Base-by-base conservation (phyloP, 2,888 invertebrate species). In the Acanthosoma haemorrhoidale region DNA sequence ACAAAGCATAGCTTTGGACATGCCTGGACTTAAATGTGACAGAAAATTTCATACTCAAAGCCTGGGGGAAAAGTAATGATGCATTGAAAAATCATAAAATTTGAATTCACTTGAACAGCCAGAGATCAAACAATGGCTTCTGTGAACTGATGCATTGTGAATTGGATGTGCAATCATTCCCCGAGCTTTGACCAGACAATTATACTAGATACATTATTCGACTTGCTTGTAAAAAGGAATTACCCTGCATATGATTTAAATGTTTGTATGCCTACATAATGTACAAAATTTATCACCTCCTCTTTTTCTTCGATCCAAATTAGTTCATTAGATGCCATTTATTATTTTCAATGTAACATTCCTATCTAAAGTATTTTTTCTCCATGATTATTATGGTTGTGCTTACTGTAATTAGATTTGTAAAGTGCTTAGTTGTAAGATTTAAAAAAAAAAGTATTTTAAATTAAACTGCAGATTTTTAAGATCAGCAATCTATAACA, bases 311-410 rank as follows among this genome's bases (percentile, higher is more conserved):
- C 21, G 25, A 51, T 51, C 21, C 51, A 51, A 51, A 51, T 25
- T n/a, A 21, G 18, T 43, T 25, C 13, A 25, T 51, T n/a, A n/a
- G n/a, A n/a, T 51, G 51, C 25, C 51, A 51, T 51, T 51, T 25
- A 51, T 51, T 51, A 25, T 51, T 18, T 51, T 51, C 29, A 51
- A 43, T 25, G 51, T 51, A 25, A 6, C 51, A 25, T 25, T 51
- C 29, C 51, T 25, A 21, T 51, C 51, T 25, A 51, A 51, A 51
- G 29, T 51, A 51, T 25, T 51, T 51, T 51, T 25, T 51, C 21
- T 51, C 25, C 29, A 51, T n/a, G n/a, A n/a, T 51, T 51, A 51
- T 51, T n/a, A 51, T 51, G 51, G 51, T 51, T 51, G 51, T 51
- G 51, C 51, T 25, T 51, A 51, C 13, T 51, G 51, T 51, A 51